phyloP scores from a whole-genome alignment of 2,113 vertebrate species.

The Bubo scandiacus region DNA sequence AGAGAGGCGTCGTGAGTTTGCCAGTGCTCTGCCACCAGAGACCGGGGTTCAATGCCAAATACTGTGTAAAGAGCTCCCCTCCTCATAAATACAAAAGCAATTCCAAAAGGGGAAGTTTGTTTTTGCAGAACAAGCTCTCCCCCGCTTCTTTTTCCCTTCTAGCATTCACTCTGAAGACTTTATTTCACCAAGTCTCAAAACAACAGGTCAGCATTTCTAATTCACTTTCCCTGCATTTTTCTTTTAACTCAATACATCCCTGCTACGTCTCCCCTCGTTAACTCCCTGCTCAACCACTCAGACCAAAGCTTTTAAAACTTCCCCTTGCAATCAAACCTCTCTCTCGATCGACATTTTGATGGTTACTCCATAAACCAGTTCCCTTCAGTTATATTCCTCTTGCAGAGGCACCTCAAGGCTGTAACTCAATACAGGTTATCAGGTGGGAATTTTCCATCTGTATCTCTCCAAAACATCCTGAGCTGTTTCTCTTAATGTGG shows the following conservation, averaged over 20 bases:
- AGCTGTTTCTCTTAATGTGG: background rate
- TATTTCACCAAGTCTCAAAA: background rate
- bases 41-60: background rate
- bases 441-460: slow-evolving; percentile 6
- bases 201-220: background rate
- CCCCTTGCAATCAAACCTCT: background rate
- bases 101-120: background rate
- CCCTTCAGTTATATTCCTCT: background rate
- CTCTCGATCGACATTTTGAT: background rate
- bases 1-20: background rate
- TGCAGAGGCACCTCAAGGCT: background rate
- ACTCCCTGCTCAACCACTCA: background rate
- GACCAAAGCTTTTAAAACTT: background rate
- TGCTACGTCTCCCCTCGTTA: background rate
- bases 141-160: rapidly evolving
- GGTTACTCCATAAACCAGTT: background rate
- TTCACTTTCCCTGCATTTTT: background rate
- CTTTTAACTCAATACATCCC: background rate
- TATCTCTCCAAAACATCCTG: background rate
- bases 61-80: background rate
- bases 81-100: background rate
- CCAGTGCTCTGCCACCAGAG: background rate
- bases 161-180: background rate
- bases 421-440: slow-evolving; percentile 15
- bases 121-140: background rate